Conservation (phyloP, 2,113 vertebrate genomes). For the Peucedramus taeniatus region DNA sequence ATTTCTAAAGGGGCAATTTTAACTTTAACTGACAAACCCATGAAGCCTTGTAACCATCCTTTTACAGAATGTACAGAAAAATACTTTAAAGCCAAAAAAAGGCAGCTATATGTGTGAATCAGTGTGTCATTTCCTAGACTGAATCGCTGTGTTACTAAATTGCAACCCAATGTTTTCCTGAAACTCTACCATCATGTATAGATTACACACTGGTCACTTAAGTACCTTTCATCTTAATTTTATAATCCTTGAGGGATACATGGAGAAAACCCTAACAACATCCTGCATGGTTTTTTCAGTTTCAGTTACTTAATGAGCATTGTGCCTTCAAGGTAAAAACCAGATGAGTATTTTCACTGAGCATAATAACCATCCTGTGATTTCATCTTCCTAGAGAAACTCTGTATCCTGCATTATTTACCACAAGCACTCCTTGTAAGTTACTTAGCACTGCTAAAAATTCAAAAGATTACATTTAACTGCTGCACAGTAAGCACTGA, state of each 20-base stretch:
- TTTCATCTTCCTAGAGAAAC: constrained; percentile 36
- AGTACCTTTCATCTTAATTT: neutral
- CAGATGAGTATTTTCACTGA: neutral
- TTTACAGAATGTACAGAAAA: neutral
- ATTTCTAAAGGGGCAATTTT: neutral
- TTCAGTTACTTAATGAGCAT: neutral
- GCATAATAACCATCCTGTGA: neutral
- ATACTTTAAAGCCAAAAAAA: neutral
- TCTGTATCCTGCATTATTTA: constrained; percentile 7
- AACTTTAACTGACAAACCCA: neutral
- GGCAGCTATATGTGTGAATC: neutral
- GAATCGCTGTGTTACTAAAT: constrained; percentile 7
- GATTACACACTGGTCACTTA: neutral
- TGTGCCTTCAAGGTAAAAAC: neutral
- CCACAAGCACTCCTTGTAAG: neutral
- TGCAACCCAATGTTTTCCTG: neutral
- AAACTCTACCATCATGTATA: neutral
- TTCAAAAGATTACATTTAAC: neutral
- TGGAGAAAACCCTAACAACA: neutral
- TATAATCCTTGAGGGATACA: neutral
- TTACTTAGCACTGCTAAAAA: neutral
- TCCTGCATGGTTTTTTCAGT: neutral
- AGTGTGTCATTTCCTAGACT: constrained; percentile 34
- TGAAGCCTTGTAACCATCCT: neutral
- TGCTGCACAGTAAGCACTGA: neutral